Evolutionary conservation across 2,888 invertebrate genomes (phyloP).

Genomic region (Coelopa pilipes): DNA sequence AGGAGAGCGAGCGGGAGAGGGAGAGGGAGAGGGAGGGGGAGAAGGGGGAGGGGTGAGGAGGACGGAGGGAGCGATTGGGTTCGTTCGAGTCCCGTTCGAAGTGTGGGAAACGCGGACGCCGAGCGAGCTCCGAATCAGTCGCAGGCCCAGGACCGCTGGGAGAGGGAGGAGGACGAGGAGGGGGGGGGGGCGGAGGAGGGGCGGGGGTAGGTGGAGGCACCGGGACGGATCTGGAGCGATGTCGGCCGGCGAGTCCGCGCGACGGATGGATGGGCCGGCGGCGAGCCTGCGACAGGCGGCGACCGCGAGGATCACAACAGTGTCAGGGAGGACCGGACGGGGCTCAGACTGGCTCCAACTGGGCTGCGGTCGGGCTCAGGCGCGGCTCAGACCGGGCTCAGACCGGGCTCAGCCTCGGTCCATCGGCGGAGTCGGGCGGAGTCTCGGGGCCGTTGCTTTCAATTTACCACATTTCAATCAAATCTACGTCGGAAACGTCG

Average conservation of each 20-base stretch:
- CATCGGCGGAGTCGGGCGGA: not conserved
- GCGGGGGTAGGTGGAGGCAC: not conserved
- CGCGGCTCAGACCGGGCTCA: no score
- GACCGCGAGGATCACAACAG: conserved; percentile 24
- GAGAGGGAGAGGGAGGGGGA: no score
- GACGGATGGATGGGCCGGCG: not conserved
- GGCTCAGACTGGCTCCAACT: not conserved
- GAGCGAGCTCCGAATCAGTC: conserved; percentile 27
- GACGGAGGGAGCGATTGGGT: no score
- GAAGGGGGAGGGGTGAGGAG: no score
- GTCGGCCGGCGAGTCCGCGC: no score
- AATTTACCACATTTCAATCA: conserved; percentile 55
- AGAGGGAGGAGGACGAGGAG: conserved; percentile 7
- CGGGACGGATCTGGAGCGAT: no score
- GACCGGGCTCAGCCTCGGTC: no score
- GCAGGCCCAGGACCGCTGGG: conserved; percentile 22
- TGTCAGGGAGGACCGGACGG: not conserved
- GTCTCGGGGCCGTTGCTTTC: conserved; percentile 45
- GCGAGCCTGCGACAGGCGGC: not conserved
- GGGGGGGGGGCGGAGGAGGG: not conserved
- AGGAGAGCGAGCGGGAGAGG: not conserved
- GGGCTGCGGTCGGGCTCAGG: no score
- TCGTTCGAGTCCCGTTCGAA: no score
- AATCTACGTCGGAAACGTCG: conserved; percentile 53
- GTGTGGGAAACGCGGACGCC: no score